A percentile compares a stretch with the other conserved stretches of the same genome.
phyloP scores from a whole-genome alignment of 2,113 vertebrate species.

The Promerops cafer region DNA sequence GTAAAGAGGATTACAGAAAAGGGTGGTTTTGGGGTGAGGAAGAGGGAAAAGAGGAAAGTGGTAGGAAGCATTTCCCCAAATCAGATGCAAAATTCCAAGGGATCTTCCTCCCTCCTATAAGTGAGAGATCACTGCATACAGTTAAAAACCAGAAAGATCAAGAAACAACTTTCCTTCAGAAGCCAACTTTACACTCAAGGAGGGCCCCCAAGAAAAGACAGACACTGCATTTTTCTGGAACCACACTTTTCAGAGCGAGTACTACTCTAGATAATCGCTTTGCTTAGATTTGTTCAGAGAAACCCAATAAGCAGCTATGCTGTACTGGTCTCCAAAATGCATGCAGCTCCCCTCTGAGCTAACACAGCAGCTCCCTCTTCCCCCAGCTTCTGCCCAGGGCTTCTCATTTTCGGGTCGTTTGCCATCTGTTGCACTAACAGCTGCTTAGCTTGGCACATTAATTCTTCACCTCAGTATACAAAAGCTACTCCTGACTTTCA shows the following conservation, averaged over 20 bases:
- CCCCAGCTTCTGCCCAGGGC: not conserved
- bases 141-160: not conserved
- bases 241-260: not conserved
- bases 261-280: not conserved
- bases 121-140: not conserved
- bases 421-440: conserved; percentile 17
- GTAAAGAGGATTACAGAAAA: not conserved
- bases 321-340: not conserved
- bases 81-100: not conserved
- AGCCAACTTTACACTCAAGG: fast-evolving
- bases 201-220: not conserved
- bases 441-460: not conserved
- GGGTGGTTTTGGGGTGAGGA: not conserved
- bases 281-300: not conserved
- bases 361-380: not conserved
- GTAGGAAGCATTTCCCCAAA: not conserved
- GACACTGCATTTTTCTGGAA: not conserved
- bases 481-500: not conserved
- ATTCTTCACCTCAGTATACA: not conserved
- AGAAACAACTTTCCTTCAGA: not conserved
- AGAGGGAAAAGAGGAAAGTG: not conserved
- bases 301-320: not conserved
- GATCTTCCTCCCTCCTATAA: not conserved
- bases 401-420: not conserved
- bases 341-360: not conserved